Conservation (phyloP, 2,888 invertebrate species). For the Dascillus cervinus region DNA sequence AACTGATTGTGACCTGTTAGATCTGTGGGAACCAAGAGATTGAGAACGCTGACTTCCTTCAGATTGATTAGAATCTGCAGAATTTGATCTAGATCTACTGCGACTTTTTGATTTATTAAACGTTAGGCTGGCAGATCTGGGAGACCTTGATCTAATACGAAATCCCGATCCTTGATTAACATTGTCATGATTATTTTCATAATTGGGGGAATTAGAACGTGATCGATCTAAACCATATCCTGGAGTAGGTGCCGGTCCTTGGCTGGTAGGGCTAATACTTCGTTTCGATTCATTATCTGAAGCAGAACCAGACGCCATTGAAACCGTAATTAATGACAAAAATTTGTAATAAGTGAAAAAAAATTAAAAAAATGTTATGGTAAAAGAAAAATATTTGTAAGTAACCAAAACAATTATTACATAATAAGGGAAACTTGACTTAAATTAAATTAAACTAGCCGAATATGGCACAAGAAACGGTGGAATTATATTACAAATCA, state of each 20-base stretch:
- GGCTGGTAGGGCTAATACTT: slow-evolving; percentile 40
- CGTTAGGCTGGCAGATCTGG: too few relatives aligned
- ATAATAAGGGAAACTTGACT: too few relatives aligned
- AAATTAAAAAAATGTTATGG: too few relatives aligned
- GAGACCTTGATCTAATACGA: too few relatives aligned
- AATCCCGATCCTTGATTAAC: slow-evolving; percentile 26
- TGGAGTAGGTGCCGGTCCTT: slow-evolving; percentile 40
- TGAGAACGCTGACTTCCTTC: slow-evolving; percentile 13
- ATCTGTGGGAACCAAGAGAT: slow-evolving; percentile 12
- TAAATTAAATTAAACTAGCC: too few relatives aligned
- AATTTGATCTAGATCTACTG: slow-evolving; percentile 15
- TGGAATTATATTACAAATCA: too few relatives aligned
- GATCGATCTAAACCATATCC: slow-evolving; percentile 36
- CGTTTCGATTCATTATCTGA: slow-evolving; percentile 39
- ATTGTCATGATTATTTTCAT: slow-evolving; percentile 23
- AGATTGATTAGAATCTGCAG: slow-evolving; percentile 15
- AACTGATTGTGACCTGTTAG: slow-evolving; percentile 14
- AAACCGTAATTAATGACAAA: too few relatives aligned
- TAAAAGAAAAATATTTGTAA: too few relatives aligned
- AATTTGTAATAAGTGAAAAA: too few relatives aligned
- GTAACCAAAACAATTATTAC: too few relatives aligned
- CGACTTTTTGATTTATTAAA: slow-evolving; percentile 17
- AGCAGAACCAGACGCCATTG: slow-evolving; percentile 44
- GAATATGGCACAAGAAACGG: too few relatives aligned
- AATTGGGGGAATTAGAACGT: slow-evolving; percentile 30